A percentile compares a stretch with the other conserved stretches of the same genome.
These are phyloP conservation scores for Smittia sp. DNA, from an alignment of 2,888 invertebrate species.

Conservation along the genomic window DNA sequence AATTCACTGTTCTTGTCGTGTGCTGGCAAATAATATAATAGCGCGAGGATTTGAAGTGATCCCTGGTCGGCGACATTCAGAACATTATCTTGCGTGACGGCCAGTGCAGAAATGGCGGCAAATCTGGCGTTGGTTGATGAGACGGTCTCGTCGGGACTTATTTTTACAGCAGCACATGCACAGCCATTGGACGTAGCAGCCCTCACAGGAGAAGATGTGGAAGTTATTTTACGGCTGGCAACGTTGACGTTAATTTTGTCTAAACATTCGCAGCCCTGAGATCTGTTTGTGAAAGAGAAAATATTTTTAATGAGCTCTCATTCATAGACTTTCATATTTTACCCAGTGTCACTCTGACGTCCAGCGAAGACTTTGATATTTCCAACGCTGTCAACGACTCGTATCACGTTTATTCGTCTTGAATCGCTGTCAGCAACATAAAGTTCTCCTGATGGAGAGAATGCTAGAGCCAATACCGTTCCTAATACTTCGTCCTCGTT, in stretches of 20 bases:
- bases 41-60: slow-evolving; percentile 76
- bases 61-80: slow-evolving; percentile 94
- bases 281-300: slow-evolving; percentile 45
- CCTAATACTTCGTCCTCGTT: slow-evolving; percentile 62
- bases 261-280: slow-evolving; percentile 53
- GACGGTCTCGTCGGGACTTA: slow-evolving; percentile 78
- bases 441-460: slow-evolving; percentile 86
- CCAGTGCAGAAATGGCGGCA: slow-evolving; percentile 82
- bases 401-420: slow-evolving; percentile 75
- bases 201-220: slow-evolving; percentile 8
- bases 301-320: slow-evolving; percentile 48
- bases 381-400: slow-evolving; percentile 84
- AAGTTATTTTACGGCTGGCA: background rate
- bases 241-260: slow-evolving; percentile 43
- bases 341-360: slow-evolving; percentile 64
- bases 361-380: slow-evolving; percentile 90
- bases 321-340: too few relatives aligned
- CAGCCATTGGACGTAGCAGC: slow-evolving; percentile 33
- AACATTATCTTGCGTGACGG: slow-evolving; percentile 94
- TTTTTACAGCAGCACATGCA: slow-evolving; percentile 45
- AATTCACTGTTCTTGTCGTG: slow-evolving; percentile 89
- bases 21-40: slow-evolving; percentile 82
- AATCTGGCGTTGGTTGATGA: slow-evolving; percentile 88
- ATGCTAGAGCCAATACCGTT: slow-evolving; percentile 83
- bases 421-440: slow-evolving; percentile 93